Evolutionary conservation across 2,888 invertebrate species (phyloP).

Genomic region (Sarcophaga rosellei): DNA sequence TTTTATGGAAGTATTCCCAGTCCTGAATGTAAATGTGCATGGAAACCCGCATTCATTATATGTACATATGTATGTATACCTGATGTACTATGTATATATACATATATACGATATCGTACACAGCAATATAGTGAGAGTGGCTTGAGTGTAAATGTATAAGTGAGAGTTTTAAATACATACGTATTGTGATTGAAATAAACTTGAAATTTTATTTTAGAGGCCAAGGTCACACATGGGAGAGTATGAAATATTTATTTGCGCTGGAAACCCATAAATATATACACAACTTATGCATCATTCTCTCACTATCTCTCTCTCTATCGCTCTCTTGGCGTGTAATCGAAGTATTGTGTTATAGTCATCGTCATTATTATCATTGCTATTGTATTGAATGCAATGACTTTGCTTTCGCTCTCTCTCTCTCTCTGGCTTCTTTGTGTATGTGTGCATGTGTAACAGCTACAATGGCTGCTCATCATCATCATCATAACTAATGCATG

Average conservation of each 20-base stretch:
- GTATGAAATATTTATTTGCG: conserved; percentile 40
- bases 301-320: too few species aligned
- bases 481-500: conserved; percentile 22
- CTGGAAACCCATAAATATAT: conserved; percentile 7
- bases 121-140: neutral
- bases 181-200: conserved; percentile 50
- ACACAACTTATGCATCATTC: neutral
- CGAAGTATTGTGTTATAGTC: too few species aligned
- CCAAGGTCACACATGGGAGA: conserved; percentile 66
- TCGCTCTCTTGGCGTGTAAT: too few species aligned
- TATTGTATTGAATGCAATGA: too few species aligned
- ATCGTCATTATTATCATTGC: too few species aligned
- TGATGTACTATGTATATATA: too few species aligned
- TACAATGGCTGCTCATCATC: neutral
- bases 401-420: too few species aligned
- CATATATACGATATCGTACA: too few species aligned
- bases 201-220: conserved; percentile 69
- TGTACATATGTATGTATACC: too few species aligned
- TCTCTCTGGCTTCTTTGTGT: neutral
- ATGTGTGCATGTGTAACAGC: neutral
- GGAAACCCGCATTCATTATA: too few species aligned
- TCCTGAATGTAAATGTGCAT: too few species aligned
- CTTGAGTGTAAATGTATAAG: neutral
- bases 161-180: neutral
- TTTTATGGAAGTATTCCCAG: too few species aligned